Base-by-base conservation (phyloP, 2,888 invertebrate species). In the Thymelicus lineola region DNA sequence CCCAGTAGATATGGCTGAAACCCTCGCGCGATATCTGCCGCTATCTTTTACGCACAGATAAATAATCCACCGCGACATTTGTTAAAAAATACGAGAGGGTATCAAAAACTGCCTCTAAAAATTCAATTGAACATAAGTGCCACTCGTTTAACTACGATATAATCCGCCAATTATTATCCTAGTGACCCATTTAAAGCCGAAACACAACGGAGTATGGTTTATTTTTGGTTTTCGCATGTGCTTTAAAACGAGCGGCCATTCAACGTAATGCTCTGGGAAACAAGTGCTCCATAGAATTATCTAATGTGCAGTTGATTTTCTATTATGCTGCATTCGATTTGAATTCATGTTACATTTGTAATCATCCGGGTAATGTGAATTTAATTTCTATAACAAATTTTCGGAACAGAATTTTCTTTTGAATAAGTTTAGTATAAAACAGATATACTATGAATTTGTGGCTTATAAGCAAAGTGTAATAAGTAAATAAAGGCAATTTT, bases 81-180 rank as follows among this genome's bases (percentile, higher is more conserved):
- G 93, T 90, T 92, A 90, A 91, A 91, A 92, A 92, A 80, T 84
- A 84, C 84, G 78, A 88, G 87, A 86, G 91, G 90, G 91, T 90
- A 91, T 91, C 90, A 79, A 80, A 78, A 80, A 82, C 83, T 68
- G 81, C 83, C 83, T 84, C 82, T 82, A 86, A 90, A 68, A 90
- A 86, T 90, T 88, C 89, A 86, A 91, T 91, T 91, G 91, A 89
- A 69, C 74, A 75, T 70, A 84, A 91, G 90, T 87, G 83, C 81
- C 90, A 90, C 90, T 91, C 86, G 86, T 84, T 80, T 80, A 77
- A 73, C 69, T 74, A 71, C 72, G 74, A 75, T 71, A 74, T 77
- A 73, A 74, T 73, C 74, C 67, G 72, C 53, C 73, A 72, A 75
- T 76, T 77, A 74, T 61, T 53, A 65, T 61, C 20, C 35, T 36